phyloP scores from a whole-genome alignment of 2,888 invertebrate species.

The Xestoiulus laeticollis region DNA sequence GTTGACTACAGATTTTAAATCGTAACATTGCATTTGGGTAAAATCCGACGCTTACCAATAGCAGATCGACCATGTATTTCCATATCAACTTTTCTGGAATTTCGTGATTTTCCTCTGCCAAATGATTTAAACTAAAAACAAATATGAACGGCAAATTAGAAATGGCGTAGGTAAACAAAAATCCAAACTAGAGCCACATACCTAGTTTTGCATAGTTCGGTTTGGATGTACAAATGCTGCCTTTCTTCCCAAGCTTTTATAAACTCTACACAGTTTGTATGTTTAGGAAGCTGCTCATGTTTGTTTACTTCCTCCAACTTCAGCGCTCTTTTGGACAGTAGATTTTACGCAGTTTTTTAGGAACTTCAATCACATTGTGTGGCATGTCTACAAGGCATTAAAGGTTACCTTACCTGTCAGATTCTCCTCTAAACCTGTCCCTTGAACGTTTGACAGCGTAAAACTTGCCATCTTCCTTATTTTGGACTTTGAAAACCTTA shows the following conservation, averaged over 20 bases:
- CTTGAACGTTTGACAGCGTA: slow-evolving; percentile 79
- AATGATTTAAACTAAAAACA: slow-evolving; percentile 67
- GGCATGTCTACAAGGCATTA: background rate
- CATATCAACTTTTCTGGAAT: slow-evolving; percentile 73
- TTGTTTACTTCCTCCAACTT: slow-evolving; percentile 74
- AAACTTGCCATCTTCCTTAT: slow-evolving; percentile 72
- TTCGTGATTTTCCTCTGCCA: slow-evolving; percentile 68
- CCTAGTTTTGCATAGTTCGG: slow-evolving; percentile 73
- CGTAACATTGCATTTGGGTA: background rate
- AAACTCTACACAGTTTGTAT: slow-evolving; percentile 74
- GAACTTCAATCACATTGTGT: background rate
- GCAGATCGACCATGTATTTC: slow-evolving; percentile 74
- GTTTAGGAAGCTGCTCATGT: slow-evolving; percentile 74
- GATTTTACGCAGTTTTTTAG: background rate
- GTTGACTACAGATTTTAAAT: slow-evolving; percentile 51
- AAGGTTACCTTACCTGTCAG: slow-evolving; percentile 66
- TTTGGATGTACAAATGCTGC: slow-evolving; percentile 74
- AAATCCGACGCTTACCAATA: slow-evolving; percentile 61
- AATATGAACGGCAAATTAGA: background rate
- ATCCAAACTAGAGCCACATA: slow-evolving; percentile 62
- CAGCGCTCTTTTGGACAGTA: background rate
- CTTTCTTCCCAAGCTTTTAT: slow-evolving; percentile 79
- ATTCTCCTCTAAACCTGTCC: slow-evolving; percentile 70
- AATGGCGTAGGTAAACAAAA: background rate
- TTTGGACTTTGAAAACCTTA: slow-evolving; percentile 74